These are phyloP conservation scores for Oryzias celebensis DNA, from an alignment of 2,113 vertebrate species.

Conservation along the genomic window DNA sequence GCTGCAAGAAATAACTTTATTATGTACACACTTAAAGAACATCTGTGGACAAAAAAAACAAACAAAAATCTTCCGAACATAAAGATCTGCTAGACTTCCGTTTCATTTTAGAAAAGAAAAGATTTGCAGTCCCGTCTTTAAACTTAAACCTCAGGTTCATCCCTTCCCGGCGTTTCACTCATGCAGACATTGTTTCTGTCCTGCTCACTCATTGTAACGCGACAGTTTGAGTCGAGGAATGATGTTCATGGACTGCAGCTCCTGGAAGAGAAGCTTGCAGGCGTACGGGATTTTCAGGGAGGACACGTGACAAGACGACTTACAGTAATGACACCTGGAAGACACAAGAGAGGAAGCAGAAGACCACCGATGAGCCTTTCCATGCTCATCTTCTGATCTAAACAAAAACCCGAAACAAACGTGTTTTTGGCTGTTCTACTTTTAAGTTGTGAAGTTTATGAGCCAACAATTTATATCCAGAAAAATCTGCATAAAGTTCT, in stretches of 20 bases:
- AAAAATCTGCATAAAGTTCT: too few relatives aligned
- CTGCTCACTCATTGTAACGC: slow-evolving; percentile 89
- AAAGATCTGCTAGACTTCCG: background rate
- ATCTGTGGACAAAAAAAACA: slow-evolving; percentile 7
- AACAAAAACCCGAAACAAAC: too few relatives aligned
- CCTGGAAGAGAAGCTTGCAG: slow-evolving; percentile 98
- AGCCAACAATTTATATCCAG: too few relatives aligned
- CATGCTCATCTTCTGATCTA: background rate
- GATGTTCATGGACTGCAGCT: slow-evolving; percentile 99
- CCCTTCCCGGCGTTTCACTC: slow-evolving; percentile 16
- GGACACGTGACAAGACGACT: slow-evolving; percentile 94
- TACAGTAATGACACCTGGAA: slow-evolving; percentile 97
- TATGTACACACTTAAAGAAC: slow-evolving; percentile 59
- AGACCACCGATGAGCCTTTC: background rate
- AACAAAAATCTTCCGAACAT: slow-evolving; percentile 3
- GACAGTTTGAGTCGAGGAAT: slow-evolving; percentile 93
- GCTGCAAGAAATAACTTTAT: slow-evolving; percentile 47
- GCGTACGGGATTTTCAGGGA: slow-evolving; percentile 95
- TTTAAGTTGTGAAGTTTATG: too few relatives aligned
- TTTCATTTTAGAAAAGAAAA: background rate
- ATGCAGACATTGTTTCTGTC: slow-evolving; percentile 9
- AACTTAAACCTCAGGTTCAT: background rate
- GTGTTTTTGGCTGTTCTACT: too few relatives aligned
- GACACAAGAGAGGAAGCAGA: background rate
- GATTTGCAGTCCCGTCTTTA: too few relatives aligned